Percentiles rank a stretch among this genome's conserved stretches.
Evolutionary conservation across 2,888 invertebrate species (phyloP).

Genomic region (Ennomos fuscantarius): DNA sequence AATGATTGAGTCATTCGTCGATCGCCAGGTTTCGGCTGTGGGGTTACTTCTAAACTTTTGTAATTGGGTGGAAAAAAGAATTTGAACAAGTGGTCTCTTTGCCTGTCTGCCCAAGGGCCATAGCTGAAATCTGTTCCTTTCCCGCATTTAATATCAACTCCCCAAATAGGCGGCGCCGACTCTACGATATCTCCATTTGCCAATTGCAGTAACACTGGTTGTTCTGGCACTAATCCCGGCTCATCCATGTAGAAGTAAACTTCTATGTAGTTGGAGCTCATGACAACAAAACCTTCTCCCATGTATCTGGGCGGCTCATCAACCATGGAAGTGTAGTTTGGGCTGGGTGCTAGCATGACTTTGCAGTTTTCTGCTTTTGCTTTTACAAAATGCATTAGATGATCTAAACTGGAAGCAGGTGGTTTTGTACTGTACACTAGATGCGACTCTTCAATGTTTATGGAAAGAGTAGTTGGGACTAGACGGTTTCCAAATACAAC

Average conservation of each 20-base stretch:
- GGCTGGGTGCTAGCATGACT: slow-evolving; percentile 97
- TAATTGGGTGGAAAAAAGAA: slow-evolving; percentile 98
- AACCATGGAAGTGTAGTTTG: slow-evolving; percentile 96
- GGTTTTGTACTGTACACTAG: slow-evolving; percentile 98
- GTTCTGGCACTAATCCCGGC: slow-evolving; percentile 95
- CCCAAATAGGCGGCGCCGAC: slow-evolving; percentile 97
- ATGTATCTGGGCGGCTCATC: slow-evolving; percentile 98
- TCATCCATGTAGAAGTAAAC: slow-evolving; percentile 99
- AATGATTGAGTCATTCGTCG: slow-evolving; percentile 95
- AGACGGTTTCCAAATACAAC: slow-evolving; percentile 97
- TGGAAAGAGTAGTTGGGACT: slow-evolving; percentile 96
- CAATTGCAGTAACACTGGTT: slow-evolving; percentile 94
- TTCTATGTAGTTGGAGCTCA: slow-evolving; percentile 97
- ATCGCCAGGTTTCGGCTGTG: slow-evolving; percentile 94
- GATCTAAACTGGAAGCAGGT: slow-evolving; percentile 96
- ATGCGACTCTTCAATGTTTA: slow-evolving; percentile 97
- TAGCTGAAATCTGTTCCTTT: slow-evolving; percentile 98
- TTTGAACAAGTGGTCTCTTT: slow-evolving; percentile 96
- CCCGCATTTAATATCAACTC: slow-evolving; percentile 97
- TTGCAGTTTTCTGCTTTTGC: slow-evolving; percentile 98
- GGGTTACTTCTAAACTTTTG: slow-evolving; percentile 91
- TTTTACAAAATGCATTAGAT: slow-evolving; percentile 98
- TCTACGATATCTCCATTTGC: slow-evolving; percentile 97
- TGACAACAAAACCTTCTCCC: slow-evolving; percentile 99
- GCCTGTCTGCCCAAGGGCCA: slow-evolving; percentile 99